A percentile compares a stretch with the other conserved stretches of the same genome.
These are phyloP conservation scores for Polymixis flavicincta DNA, from an alignment of 2,888 invertebrate genomes.

Conservation along the genomic window DNA sequence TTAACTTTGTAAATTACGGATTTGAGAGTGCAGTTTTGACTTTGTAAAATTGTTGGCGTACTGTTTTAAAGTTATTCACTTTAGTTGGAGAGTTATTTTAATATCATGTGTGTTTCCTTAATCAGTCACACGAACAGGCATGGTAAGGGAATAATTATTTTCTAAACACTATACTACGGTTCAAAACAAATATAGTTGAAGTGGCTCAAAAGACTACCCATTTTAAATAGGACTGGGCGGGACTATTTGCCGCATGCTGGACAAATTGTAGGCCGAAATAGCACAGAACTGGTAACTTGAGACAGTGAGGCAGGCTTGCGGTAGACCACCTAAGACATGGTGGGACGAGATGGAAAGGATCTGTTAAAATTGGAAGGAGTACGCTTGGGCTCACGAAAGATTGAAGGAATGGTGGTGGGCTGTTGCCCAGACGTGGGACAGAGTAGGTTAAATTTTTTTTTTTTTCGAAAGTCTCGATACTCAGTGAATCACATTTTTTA, in stretches of 20 bases:
- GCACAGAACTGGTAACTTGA: neutral
- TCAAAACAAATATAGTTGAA: no score
- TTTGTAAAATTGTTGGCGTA: neutral
- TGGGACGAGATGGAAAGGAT: neutral
- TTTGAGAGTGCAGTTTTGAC: slow-evolving; percentile 3
- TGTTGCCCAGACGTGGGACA: no score
- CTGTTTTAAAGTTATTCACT: neutral
- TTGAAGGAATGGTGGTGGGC: neutral
- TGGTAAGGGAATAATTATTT: neutral
- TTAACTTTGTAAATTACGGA: slow-evolving; percentile 11
- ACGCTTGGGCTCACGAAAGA: neutral
- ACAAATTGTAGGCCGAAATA: neutral
- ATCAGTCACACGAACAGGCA: neutral
- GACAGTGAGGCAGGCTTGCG: neutral
- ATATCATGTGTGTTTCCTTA: neutral
- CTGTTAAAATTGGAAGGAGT: neutral
- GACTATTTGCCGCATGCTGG: neutral
- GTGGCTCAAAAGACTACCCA: neutral
- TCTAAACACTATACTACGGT: no score
- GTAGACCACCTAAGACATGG: neutral
- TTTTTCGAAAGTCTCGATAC: no score
- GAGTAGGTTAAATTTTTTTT: no score
- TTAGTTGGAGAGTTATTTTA: neutral
- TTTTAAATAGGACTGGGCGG: neutral
- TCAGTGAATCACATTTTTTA: neutral